Base-by-base conservation (phyloP, 1,140 invertebrate genomes). In the Leguminivora glycinivorella region DNA sequence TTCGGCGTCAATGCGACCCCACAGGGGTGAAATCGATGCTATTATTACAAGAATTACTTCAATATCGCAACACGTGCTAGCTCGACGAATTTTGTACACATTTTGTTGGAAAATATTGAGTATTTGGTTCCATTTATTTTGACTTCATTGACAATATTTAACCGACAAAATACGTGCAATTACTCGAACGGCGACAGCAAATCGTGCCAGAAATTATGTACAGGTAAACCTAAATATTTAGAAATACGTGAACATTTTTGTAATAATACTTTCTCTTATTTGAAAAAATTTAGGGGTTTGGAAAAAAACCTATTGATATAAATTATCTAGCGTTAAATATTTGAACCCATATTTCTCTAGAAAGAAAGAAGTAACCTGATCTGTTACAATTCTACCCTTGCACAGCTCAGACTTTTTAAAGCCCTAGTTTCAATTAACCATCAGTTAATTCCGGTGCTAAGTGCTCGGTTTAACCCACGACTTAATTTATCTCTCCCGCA, bases 361-460 rank as follows among this genome's bases (percentile, higher is more conserved):
- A n/a, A n/a, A n/a, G n/a, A n/a, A n/a, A n/a, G n/a, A n/a, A n/a
- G n/a, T n/a, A n/a, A n/a, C n/a, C n/a, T n/a, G n/a, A n/a, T n/a
- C n/a, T n/a, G n/a, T n/a, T n/a, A n/a, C n/a, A n/a, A n/a, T n/a
- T 38, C 10, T 38, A 38, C 14, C 34, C 34, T 38, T 12, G 34
- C 34, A 38, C 5, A 9, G 34, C 34, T 34, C 2, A 10, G 31
- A 12, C 12, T 34, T 34, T 34, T 34, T 10, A 34, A 75, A 81
- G 79, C 81, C 80, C 81, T 82, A 85, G 81, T 89, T 88, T 89
- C 84, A 89, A 89, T 89, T 89, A 87, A 85, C 71, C 78, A 76
- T 81, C 81, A 78, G 82, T 84, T 87, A 84, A 87, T 86, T 85
- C 78, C 78, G 70, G 72, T 58, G 82, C 81, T 85, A 85, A 87